These are phyloP conservation scores for Villa cingulata DNA, from an alignment of 2,888 invertebrate species.

Conservation along the genomic window DNA sequence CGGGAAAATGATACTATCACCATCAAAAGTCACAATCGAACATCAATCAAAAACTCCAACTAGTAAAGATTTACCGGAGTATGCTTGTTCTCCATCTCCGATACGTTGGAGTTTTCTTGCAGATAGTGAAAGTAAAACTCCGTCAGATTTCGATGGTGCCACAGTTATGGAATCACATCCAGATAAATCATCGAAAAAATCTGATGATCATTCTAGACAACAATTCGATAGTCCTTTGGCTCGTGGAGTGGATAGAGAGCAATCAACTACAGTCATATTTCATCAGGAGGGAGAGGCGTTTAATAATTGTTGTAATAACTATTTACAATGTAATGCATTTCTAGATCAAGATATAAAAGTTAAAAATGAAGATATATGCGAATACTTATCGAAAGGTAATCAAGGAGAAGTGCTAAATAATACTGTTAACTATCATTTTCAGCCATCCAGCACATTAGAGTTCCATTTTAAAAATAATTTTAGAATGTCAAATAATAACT, in stretches of 20 bases:
- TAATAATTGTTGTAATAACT: conserved; percentile 34
- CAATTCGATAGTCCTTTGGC: conserved; percentile 1
- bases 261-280: conserved; percentile 33
- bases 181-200: conserved; percentile 6
- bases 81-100: conserved; percentile 35
- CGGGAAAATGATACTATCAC: conserved; percentile 21
- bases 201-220: background rate
- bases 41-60: conserved; percentile 28
- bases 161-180: conserved; percentile 7
- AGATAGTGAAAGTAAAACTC: conserved; percentile 26
- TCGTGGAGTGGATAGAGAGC: conserved; percentile 17
- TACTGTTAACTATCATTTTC: conserved; percentile 33
- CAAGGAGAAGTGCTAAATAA: conserved; percentile 31
- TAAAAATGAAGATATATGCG: conserved; percentile 36
- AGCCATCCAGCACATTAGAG: conserved; percentile 32
- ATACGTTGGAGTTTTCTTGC: conserved; percentile 36
- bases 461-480: conserved; percentile 36
- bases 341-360: conserved; percentile 35
- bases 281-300: conserved; percentile 35
- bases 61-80: conserved; percentile 31
- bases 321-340: conserved; percentile 34
- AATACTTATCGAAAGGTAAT: conserved; percentile 32
- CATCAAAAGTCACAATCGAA: conserved; percentile 29
- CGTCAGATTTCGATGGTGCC: conserved; percentile 25
- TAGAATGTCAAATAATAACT: conserved; percentile 11